Percentiles rank a stretch among this genome's conserved stretches.
phyloP scores from a whole-genome alignment of 1,140 invertebrate genomes.

The Sarcophaga peregrina region DNA sequence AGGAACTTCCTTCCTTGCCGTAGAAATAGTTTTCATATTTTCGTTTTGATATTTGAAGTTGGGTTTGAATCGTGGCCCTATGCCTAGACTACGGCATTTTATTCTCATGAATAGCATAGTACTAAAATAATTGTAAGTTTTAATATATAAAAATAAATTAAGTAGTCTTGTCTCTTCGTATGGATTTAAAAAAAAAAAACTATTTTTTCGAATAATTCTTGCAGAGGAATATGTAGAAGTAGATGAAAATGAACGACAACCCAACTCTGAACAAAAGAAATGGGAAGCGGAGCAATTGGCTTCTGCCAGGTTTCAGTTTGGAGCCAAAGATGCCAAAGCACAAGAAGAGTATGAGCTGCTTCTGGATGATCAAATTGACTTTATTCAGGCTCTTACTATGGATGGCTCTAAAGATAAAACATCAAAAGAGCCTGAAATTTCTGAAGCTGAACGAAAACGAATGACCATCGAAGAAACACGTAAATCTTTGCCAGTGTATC shows the following conservation, averaged over 20 bases:
- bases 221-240: conserved; percentile 85
- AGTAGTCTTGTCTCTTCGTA: background rate
- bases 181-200: background rate
- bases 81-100: too few species aligned
- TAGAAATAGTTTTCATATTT: too few species aligned
- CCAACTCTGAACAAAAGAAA: conserved; percentile 94
- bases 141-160: background rate
- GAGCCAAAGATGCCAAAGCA: conserved; percentile 79
- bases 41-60: too few species aligned
- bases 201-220: background rate
- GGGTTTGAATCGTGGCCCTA: too few species aligned
- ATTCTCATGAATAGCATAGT: conserved; percentile 38
- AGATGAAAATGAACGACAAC: conserved; percentile 85
- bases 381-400: conserved; percentile 92
- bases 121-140: background rate
- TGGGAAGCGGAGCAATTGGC: conserved; percentile 99
- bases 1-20: too few species aligned
- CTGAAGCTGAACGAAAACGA: conserved; percentile 80
- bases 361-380: conserved; percentile 96
- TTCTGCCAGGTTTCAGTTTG: conserved; percentile 92
- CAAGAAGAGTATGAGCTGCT: conserved; percentile 92
- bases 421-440: conserved; percentile 71
- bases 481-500: conserved; percentile 93
- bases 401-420: conserved; percentile 80
- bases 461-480: conserved; percentile 92